Base-by-base conservation (phyloP, 2,797 vertebrate species). In the Poecilia velifera region DNA sequence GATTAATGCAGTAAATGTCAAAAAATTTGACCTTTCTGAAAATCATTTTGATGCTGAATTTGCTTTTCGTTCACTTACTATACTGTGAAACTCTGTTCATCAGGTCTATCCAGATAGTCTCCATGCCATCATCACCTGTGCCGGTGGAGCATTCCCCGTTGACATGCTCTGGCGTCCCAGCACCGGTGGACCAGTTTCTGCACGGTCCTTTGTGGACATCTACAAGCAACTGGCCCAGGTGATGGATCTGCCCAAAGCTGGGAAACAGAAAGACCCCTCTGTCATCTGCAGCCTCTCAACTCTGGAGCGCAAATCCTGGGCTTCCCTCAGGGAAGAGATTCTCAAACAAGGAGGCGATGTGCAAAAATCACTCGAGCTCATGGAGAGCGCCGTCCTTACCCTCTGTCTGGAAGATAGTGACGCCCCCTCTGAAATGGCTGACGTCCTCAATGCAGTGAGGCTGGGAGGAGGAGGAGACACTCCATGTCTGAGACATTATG, bases 71-170 rank as follows among this genome's bases (percentile, higher is more conserved):
- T 77, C 6, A 57, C 13, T 6, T 57, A 41, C 0, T 14, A 59
- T 22, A 39, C 20, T 2, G 2, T 28, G 64, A 49, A 36, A 75
- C 45, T 72, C 3, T 4, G 55, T 22, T 4, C 43, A 28, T 71
- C 73, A 96, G 96, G 88, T 95, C n/a, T 96, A 96, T 80, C 95
- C 93, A 36, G 90, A 95, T 20, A 96, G 96, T 88, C 93, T 96
- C 34, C 96, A 96, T 55, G 96, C 94, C 77, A 90, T 95, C 22
- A 80, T 96, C 66, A 93, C 91, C 80, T 95, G 94, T 81, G 81
- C 2, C 76, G 91, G 89, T 55, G 96, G 95, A 72, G 90, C 95
- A 28, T 96, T 96, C 74, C 92, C 95, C 10, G 74, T 96, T 74
- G 90, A 96, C 75, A 94, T 96, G 74, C 83, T 96, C 73, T 80